Base-by-base conservation (phyloP, 2,888 invertebrate species). In the Crossocerus cetratus region DNA sequence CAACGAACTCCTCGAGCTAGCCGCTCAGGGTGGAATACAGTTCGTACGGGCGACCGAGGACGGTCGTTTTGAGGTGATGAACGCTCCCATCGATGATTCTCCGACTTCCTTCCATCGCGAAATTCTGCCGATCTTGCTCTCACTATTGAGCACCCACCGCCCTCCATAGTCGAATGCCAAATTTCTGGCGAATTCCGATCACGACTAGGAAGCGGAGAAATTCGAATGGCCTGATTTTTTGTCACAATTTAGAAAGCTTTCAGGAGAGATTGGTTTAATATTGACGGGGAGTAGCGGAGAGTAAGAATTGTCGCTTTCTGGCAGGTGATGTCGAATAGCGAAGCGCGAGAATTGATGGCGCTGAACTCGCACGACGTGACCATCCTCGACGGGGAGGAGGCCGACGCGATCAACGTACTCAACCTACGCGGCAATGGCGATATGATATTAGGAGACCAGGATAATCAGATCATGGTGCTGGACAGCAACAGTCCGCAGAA, bases 1-100 rank as follows among this genome's bases (percentile, higher is more conserved):
- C 81, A 88, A 83, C 78, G 90, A 89, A 74, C 77, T 91, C 49
- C 79, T 90, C 69, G 90, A 90, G 70, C 83, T 91, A 57, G 90
- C 90, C 16, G 89, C 88, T 32, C 88, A 88, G 74, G 90, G 90
- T 56, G 90, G 89, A 58, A 90, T 91, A 72, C 90, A 91, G 78
- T 91, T 91, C 75, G 90, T 91, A 42, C 86, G 90, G 2, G 89
- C 90, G 13, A 88, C 90, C 13, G 90, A 89, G 58, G 90, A 91
- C 76, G 91, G 91, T 65, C 88, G 88, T 76, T 91, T 90, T 80
- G 90, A 91, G 75, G 89, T 90, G 58, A 88, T 89, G 83, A 59
- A 67, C 54, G 3, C 4, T 23, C 20, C 54, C 13, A 43, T 43
- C 63, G 22, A 13, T 20, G 14, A 55, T 54, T 23, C 54, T 20